phyloP scores from a whole-genome alignment of 1,140 invertebrate species.

The Euglossa dilemma region DNA sequence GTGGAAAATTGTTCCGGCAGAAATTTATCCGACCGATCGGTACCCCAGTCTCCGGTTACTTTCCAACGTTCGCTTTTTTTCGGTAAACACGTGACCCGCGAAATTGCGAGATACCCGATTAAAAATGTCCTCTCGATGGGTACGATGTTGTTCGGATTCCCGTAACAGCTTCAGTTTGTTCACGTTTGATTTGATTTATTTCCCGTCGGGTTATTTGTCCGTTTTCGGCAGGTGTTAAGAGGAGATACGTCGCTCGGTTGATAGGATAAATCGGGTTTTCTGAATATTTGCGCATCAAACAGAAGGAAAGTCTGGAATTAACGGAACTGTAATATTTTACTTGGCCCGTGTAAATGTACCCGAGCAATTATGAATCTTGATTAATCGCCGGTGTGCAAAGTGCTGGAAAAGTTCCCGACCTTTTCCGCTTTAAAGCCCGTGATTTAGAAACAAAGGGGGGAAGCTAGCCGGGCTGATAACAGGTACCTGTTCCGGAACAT shows the following conservation, averaged over 20 bases:
- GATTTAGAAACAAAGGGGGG: neutral
- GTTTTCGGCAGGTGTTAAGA: too few species aligned
- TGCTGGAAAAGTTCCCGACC: neutral
- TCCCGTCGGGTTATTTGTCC: too few species aligned
- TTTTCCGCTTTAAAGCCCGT: neutral
- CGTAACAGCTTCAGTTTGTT: neutral
- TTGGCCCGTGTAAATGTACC: too few species aligned
- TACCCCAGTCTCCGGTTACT: too few species aligned
- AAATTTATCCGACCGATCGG: neutral
- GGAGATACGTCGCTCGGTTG: too few species aligned
- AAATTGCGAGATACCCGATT: neutral
- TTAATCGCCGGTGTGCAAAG: neutral
- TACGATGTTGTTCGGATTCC: too few species aligned
- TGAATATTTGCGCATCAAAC: neutral
- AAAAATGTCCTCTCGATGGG: too few species aligned
- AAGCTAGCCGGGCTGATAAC: neutral
- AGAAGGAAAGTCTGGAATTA: too few species aligned
- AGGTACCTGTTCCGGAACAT: neutral
- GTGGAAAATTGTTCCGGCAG: neutral
- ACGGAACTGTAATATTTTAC: too few species aligned
- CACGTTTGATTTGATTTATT: neutral
- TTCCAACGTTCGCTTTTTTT: neutral
- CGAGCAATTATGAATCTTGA: neutral
- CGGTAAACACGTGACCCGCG: neutral
- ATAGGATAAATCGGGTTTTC: neutral